phyloP scores from a whole-genome alignment of 2,113 vertebrate species.

The Alethe diademata region DNA sequence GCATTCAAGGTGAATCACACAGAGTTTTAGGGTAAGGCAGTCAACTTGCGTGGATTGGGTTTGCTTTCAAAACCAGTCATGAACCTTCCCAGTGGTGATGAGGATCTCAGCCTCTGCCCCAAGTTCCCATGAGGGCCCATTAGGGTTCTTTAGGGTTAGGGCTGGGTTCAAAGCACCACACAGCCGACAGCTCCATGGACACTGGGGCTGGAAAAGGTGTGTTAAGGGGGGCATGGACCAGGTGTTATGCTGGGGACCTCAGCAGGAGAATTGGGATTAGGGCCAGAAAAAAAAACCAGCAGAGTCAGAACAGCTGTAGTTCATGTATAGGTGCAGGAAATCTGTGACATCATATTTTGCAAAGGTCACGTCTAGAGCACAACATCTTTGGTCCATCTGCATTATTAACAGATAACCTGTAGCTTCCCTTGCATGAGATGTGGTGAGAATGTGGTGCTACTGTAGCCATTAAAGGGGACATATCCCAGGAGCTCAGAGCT shows the following conservation, averaged over 20 bases:
- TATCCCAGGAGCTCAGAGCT: background rate
- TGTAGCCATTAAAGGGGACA: background rate
- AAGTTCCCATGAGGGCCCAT: background rate
- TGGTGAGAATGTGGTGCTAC: background rate
- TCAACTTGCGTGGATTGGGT: background rate
- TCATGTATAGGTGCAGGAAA: background rate
- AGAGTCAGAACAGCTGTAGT: background rate
- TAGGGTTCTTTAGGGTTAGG: too few species aligned
- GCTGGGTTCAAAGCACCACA: background rate
- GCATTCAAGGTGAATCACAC: background rate
- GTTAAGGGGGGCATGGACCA: background rate
- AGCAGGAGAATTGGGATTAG: too few species aligned
- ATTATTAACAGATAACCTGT: background rate
- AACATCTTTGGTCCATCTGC: background rate
- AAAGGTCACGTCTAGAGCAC: background rate
- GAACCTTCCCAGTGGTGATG: background rate
- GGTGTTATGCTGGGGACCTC: accelerated
- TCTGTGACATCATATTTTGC: background rate
- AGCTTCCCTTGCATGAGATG: background rate
- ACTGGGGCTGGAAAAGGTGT: background rate
- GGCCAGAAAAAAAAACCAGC: background rate
- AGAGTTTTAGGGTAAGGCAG: background rate
- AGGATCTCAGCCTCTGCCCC: background rate
- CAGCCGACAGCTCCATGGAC: accelerated
- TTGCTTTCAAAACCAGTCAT: background rate